A percentile compares a stretch with the other conserved stretches of the same genome.
Evolutionary conservation across 2,113 vertebrate genomes (phyloP).

Genomic region (Bombycilla garrulus): DNA sequence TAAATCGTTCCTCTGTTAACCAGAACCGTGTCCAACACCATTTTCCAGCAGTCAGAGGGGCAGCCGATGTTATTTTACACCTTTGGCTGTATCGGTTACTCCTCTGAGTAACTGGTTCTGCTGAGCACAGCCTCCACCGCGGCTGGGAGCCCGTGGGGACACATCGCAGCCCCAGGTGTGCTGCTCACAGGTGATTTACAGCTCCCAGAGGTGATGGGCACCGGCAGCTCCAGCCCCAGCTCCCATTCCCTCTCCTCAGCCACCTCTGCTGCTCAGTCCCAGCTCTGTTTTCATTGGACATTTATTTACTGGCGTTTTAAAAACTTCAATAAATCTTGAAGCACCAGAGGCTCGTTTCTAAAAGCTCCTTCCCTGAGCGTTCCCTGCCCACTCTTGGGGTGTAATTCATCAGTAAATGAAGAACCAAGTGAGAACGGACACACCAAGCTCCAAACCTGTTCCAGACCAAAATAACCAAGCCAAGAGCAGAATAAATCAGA

Average conservation of each 20-base stretch:
- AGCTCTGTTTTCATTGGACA: neutral
- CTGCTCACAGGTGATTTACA: neutral
- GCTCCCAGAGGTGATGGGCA: neutral
- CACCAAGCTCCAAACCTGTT: neutral
- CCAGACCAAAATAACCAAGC: neutral
- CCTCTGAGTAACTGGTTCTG: neutral
- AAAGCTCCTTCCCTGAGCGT: neutral
- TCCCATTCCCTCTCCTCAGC: neutral
- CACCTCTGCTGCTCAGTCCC: neutral
- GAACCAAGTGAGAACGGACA: rapidly evolving
- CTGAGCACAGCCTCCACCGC: neutral
- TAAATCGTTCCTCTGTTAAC: neutral
- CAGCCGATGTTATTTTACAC: neutral
- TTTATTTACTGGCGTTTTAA: rapidly evolving
- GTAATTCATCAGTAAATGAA: neutral
- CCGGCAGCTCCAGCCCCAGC: neutral
- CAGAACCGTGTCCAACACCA: neutral
- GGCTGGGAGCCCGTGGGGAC: neutral
- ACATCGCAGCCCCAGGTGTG: neutral
- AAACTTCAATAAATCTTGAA: neutral
- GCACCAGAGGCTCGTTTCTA: rapidly evolving
- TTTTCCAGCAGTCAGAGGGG: neutral
- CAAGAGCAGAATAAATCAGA: neutral
- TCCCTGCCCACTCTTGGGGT: no score
- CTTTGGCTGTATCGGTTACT: neutral